Base-by-base conservation (phyloP, 2,888 invertebrate species). In the Eupithecia vulgata region DNA sequence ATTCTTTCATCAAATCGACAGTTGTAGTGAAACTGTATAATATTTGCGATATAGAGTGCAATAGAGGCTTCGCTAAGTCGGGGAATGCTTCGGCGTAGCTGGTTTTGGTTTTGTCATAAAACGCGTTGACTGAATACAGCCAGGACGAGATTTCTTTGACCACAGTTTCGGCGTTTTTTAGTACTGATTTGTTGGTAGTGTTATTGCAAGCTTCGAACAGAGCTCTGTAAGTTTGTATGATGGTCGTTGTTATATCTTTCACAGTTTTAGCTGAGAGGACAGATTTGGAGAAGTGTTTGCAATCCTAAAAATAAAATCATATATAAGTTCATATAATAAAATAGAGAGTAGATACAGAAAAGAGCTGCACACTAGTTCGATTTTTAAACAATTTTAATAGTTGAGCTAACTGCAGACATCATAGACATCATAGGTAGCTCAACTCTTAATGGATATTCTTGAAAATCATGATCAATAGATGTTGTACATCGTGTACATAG, bases 31-130 rank as follows among this genome's bases (percentile, higher is more conserved):
- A 90, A 3, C 97, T 97, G 78, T 95, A 96, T 1, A 95, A 90
- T 74, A 97, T 95, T 90, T 97, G 96, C 0, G 96, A 94, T 10
- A 97, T 86, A 0, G 97, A 96, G 71, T 95, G 94, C 67, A 97
- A 92, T 25, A 98, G 90, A 0, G 98, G 97, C 75, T 96, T 95
- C 0, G 97, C 95, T 69, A 98, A 92, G 86, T 98, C 98, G 0
- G 97, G 97, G 85, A 97, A 98, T n/a, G 96, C 95, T 4, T 95
- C 92, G 0, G 95, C 91, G 84, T 96, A 97, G 0, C 88, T 88
- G 5, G 83, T 88, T 35, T 96, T 93, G 37, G 96, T 85, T 82
- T 95, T 95, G 67, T 92, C 93, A 61, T 94, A 92, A 83, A 96
- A 96, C 48, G 92, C 93, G 71, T 94, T 91, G 10, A 95, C 87